phyloP scores from a whole-genome alignment of 2,888 invertebrate species.

The Pseudeuparius sepicola region DNA sequence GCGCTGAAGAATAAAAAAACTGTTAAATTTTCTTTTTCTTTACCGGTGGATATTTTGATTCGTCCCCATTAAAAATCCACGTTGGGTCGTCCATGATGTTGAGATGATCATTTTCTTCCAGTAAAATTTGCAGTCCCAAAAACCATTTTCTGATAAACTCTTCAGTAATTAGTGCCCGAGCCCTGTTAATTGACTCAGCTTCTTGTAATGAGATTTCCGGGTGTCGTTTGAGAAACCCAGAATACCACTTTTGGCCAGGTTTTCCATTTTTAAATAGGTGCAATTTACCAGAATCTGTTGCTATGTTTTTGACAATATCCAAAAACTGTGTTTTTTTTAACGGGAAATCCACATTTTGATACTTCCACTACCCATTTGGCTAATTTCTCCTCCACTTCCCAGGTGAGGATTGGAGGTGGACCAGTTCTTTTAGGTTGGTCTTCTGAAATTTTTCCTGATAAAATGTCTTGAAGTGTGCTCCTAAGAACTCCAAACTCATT shows the following conservation, averaged over 20 bases:
- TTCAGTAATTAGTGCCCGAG: slow-evolving; percentile 16
- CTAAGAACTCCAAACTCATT: slow-evolving; percentile 14
- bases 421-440: slow-evolving; percentile 22
- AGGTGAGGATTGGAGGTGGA: slow-evolving; percentile 20
- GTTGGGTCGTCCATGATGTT: slow-evolving; percentile 14
- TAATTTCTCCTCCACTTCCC: slow-evolving; percentile 25
- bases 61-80: slow-evolving; percentile 17
- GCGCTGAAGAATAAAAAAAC: slow-evolving; percentile 16
- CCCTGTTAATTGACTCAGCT: slow-evolving; percentile 17
- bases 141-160: slow-evolving; percentile 13
- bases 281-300: slow-evolving; percentile 11
- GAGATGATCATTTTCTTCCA: slow-evolving; percentile 9
- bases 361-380: slow-evolving; percentile 24
- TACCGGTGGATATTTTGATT: no score
- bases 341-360: slow-evolving; percentile 30
- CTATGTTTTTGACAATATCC: slow-evolving; percentile 26
- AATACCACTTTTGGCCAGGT: slow-evolving; percentile 25
- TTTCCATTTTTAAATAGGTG: slow-evolving; percentile 14
- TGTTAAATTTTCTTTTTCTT: slow-evolving; percentile 18
- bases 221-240: slow-evolving; percentile 27
- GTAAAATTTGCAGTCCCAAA: slow-evolving; percentile 10
- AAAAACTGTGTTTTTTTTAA: slow-evolving; percentile 27
- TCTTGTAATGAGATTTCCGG: slow-evolving; percentile 21
- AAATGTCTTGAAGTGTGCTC: slow-evolving; percentile 16
- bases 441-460: slow-evolving; percentile 20